These are phyloP conservation scores for Micromys minutus DNA, from an alignment of 2,113 vertebrate genomes.

Conservation along the genomic window DNA sequence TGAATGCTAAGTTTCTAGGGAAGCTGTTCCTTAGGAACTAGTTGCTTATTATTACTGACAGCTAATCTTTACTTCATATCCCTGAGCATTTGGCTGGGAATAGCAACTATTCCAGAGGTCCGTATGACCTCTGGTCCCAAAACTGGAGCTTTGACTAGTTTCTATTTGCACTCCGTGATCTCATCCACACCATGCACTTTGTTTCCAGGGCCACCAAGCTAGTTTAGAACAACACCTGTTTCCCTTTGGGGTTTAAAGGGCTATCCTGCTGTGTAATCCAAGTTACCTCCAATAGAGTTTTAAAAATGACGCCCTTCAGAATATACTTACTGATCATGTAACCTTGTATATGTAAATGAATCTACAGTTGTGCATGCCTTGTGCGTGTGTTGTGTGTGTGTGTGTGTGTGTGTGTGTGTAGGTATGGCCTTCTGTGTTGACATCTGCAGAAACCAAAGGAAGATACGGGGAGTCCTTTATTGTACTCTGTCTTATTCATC, in stretches of 20 bases:
- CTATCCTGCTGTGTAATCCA: background rate
- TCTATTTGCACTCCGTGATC: background rate
- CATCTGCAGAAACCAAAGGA: background rate
- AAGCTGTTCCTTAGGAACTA: slow-evolving; percentile 3
- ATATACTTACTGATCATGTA: background rate
- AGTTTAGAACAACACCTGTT: background rate
- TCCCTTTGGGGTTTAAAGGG: background rate
- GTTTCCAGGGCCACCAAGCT: background rate
- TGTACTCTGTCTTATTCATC: too few species aligned
- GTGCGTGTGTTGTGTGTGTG: background rate
- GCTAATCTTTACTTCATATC: slow-evolving; percentile 23
- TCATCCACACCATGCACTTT: background rate
- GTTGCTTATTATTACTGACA: slow-evolving; percentile 35
- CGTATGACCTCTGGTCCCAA: background rate
- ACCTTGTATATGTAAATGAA: background rate
- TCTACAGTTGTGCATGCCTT: background rate
- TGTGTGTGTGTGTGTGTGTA: background rate
- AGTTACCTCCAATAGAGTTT: background rate
- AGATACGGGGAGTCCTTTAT: background rate
- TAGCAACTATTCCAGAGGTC: background rate
- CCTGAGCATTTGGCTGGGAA: background rate
- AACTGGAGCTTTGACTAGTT: background rate
- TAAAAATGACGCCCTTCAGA: slow-evolving; percentile 2
- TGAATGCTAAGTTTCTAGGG: slow-evolving; percentile 31
- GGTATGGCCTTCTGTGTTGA: too few species aligned